Evolutionary conservation across 2,797 vertebrate species (phyloP), one percentile per base, ranked within the genome.

Genomic region (Carapus acus): DNA sequence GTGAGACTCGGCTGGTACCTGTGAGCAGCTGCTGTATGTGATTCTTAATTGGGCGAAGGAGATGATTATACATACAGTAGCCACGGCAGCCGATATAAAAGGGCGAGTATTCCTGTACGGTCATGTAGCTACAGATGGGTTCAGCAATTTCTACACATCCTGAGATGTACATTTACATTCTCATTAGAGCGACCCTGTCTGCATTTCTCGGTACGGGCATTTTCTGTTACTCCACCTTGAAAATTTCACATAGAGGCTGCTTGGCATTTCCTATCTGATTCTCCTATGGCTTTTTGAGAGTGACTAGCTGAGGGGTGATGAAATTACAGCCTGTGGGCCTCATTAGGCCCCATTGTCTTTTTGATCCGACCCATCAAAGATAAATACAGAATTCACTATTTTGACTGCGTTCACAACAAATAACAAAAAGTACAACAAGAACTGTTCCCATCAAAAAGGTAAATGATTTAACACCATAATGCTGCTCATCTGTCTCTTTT

Each of bases 1-100:
- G 72, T 71, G 68, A 81, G 80, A 74, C 54, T 83, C 80, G 59
- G 67, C 58, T 69, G 65, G 62, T 75, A 76, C 79, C 72, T 48
- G 19, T 31, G 37, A 88, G 79, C 87, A 90, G 86, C 82, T 87
- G 86, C 77, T 83, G 71, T 63, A 71, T 82, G 78, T 61, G 83
- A 82, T 78, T 85, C 78, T 82, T 89, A 89, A 89, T 87, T 86
- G 85, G 84, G 82, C 69, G 66, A 83, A 75, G 80, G 79, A 42
- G 85, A 85, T 85, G 74, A 85, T 86, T 78, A 73, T 70, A 82
- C 81, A 80, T 86, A n/a, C 14, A 36, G 34, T 36, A 85, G 78
- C 82, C 84, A 79, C 59, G n/a, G 76, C 69, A 72, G 72, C 74
- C 81, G 72, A 65, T 72, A 77, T 77, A 78, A 83, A 83, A 76